Conservation (phyloP, 2,888 invertebrate genomes). For the Lepidonotus clava region DNA sequence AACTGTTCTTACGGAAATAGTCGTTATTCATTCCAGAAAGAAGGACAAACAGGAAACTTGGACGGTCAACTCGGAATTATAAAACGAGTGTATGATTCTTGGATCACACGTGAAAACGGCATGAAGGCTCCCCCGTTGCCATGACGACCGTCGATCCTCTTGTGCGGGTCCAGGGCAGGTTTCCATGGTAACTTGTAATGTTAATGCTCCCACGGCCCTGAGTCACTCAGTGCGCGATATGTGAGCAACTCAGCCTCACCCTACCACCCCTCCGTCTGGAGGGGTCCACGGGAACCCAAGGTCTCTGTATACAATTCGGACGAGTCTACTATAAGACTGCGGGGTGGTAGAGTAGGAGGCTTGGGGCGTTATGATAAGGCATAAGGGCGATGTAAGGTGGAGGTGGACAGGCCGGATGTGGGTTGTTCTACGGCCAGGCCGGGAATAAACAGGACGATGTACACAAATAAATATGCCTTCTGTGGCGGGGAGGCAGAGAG, state of each 20-base stretch:
- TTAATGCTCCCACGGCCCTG: not conserved
- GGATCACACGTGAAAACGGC: too few relatives aligned
- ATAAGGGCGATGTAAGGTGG: not conserved
- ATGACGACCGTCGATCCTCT: not conserved
- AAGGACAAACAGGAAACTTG: too few relatives aligned
- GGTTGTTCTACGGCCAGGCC: not conserved
- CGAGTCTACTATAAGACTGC: not conserved
- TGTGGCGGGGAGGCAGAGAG: too few relatives aligned
- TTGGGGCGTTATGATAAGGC: not conserved
- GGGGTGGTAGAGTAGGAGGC: not conserved
- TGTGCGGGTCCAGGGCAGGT: not conserved
- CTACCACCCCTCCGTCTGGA: slow-evolving; percentile 20
- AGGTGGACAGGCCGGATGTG: not conserved
- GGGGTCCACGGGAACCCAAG: not conserved
- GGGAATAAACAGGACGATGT: not conserved
- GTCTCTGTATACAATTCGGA: not conserved
- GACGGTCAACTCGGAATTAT: too few relatives aligned
- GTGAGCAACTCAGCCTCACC: not conserved
- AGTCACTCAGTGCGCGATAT: slow-evolving; percentile 48
- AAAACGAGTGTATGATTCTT: too few relatives aligned
- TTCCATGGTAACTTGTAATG: not conserved
- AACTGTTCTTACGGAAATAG: too few relatives aligned
- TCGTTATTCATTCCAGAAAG: too few relatives aligned
- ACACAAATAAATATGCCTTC: slow-evolving; percentile 1
- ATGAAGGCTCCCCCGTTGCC: not conserved